A percentile compares a stretch with the other conserved stretches of the same genome.
Conservation (phyloP, 2,113 vertebrate genomes). For the Phalacrocorax aristotelis region DNA sequence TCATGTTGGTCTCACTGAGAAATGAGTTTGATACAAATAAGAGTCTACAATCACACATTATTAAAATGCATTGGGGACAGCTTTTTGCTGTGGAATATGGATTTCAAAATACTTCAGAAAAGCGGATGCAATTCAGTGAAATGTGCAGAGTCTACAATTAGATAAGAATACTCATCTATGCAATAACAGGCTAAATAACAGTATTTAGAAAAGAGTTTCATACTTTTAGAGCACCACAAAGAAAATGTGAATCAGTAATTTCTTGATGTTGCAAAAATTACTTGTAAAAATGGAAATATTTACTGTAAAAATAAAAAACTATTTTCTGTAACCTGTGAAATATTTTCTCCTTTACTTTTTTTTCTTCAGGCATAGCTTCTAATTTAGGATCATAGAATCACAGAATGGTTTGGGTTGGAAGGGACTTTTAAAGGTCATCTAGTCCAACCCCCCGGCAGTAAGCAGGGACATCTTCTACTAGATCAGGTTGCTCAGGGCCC, state of each 20-base stretch:
- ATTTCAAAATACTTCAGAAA: background rate
- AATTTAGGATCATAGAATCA: background rate
- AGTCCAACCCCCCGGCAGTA: rapidly evolving
- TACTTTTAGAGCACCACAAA: background rate
- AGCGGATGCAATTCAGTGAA: background rate
- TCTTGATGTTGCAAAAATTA: background rate
- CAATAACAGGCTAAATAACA: background rate
- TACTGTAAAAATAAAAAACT: background rate
- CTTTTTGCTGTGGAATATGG: background rate
- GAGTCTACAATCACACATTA: background rate
- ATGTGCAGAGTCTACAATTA: background rate
- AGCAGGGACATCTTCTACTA: background rate
- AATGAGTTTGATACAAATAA: background rate
- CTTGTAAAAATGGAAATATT: background rate
- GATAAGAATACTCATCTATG: background rate
- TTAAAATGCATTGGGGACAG: background rate
- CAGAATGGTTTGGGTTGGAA: background rate
- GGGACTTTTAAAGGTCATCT: background rate
- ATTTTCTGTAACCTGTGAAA: background rate
- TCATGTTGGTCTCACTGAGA: background rate
- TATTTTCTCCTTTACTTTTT: background rate
- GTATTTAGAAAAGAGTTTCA: background rate
- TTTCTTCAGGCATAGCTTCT: background rate
- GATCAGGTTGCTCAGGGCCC: background rate
- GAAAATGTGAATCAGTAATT: background rate